Base-by-base conservation (phyloP, 64 coral and sea anemone species). In the Stichodactyla mertensii region DNA sequence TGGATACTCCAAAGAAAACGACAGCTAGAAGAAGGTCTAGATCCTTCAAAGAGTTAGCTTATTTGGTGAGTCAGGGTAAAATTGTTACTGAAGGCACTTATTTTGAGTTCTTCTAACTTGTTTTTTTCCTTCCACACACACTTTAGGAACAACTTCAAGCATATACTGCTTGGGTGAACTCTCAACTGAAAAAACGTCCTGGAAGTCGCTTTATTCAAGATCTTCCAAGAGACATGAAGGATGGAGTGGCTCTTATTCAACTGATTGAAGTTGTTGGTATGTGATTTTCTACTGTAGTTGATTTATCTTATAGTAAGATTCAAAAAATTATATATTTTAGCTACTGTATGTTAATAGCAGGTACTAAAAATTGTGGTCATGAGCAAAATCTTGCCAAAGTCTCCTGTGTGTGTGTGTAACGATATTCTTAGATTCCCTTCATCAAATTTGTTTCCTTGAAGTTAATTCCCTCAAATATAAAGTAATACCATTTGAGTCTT, bases 161-260 rank as follows among this genome's bases (percentile, higher is more conserved):
- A 7, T 85, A 85, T 85, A 85, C 83, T 28, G 97, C 97, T 16
- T 99, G 97, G 97, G 93, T 94, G 45, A 99, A 99, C 64, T 99
- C 97, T 31, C 97, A 99, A 52, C 79, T 99, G 8, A 99, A 87
- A 86, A 99, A 99, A 87, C 91, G 87, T 57, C 93, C 93, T 20
- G 88, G 91, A 26, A 92, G 93, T 89, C 88, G 91, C 59, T 62
- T 90, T 91, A 86, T 99, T 16, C 92, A 94, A 70, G 88, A 92
- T 79, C 91, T 99, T 19, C 90, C 86, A 28, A 89, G 90, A 19
- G 97, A 99, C 52, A 95, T 92, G 86, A 94, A 86, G 83, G 97
- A 99, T 99, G 97, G 97, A 51, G 91, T 99, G 70, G 97, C 93
- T 16, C 78, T 99, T 11, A 91, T 94, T 61, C 97, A 99, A 57